Evolutionary conservation across 2,888 invertebrate genomes (phyloP).

Genomic region (Leptothorax acervorum): DNA sequence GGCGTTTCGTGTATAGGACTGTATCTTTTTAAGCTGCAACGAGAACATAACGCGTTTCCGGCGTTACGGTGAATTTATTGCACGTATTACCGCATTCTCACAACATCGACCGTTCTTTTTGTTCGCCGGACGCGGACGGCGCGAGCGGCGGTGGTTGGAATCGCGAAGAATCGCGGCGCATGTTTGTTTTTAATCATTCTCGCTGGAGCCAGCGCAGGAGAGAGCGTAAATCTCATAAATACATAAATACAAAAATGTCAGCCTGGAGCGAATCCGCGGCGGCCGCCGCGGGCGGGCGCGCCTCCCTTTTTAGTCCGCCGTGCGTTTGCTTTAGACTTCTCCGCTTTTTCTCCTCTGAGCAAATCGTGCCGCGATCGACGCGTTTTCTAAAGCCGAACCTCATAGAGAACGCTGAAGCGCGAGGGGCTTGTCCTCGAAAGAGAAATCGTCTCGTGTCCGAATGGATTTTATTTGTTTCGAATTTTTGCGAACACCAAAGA

Average conservation of each 20-base stretch:
- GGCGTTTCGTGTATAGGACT: not conserved
- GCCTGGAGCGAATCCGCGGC: slow-evolving; percentile 63
- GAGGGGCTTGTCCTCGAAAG: not conserved
- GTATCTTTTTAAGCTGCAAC: slow-evolving; percentile 21
- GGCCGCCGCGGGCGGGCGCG: slow-evolving; percentile 38
- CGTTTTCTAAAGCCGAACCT: slow-evolving; percentile 22
- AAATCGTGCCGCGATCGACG: slow-evolving; percentile 39
- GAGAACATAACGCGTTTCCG: slow-evolving; percentile 34
- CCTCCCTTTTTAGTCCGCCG: slow-evolving; percentile 42
- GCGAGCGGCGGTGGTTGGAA: slow-evolving; percentile 4
- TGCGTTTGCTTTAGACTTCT: slow-evolving; percentile 62
- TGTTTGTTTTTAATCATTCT: slow-evolving; percentile 84
- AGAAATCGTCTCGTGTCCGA: not conserved
- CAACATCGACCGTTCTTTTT: slow-evolving; percentile 48
- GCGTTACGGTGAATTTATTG: slow-evolving; percentile 62
- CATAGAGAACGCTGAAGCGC: not conserved
- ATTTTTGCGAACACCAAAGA: not conserved
- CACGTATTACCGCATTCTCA: slow-evolving; percentile 63
- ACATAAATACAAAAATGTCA: slow-evolving; percentile 82
- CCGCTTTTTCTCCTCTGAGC: slow-evolving; percentile 12
- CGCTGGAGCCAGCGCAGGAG: slow-evolving; percentile 66
- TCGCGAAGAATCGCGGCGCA: slow-evolving; percentile 58
- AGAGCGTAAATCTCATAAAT: slow-evolving; percentile 83
- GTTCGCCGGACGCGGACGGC: slow-evolving; percentile 2
- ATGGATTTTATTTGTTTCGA: not conserved